Evolutionary conservation across 2,113 vertebrate species (phyloP).

Genomic region (Xyliphius kryptos): DNA sequence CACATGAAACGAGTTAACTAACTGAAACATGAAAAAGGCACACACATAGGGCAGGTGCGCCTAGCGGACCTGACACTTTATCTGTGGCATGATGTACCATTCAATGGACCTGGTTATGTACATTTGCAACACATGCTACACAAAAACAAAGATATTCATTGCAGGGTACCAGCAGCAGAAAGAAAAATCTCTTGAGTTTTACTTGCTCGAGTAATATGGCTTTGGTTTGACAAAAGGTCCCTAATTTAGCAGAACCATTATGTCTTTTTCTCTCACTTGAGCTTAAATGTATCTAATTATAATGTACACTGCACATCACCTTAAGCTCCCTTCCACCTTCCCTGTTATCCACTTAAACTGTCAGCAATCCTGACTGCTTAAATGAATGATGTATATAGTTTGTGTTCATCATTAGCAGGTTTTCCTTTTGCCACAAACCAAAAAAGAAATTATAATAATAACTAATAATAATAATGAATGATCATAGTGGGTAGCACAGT

Average conservation of each 20-base stretch:
- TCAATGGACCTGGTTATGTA: conserved; percentile 53
- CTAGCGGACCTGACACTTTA: too few species aligned
- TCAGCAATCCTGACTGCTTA: conserved; percentile 52
- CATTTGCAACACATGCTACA: conserved; percentile 52
- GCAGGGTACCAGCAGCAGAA: conserved; percentile 38
- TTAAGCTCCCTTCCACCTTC: conserved; percentile 58
- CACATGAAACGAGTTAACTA: too few species aligned
- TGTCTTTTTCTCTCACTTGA: conserved; percentile 56
- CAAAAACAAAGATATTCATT: conserved; percentile 56
- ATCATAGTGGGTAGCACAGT: too few species aligned
- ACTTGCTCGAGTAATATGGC: conserved; percentile 75
- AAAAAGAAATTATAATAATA: too few species aligned
- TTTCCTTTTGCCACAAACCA: too few species aligned
- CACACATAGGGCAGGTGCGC: too few species aligned
- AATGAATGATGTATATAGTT: conserved; percentile 37
- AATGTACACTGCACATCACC: conserved; percentile 52
- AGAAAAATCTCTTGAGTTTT: conserved; percentile 48
- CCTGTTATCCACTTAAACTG: conserved; percentile 53
- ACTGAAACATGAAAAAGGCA: too few species aligned
- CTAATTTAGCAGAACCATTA: conserved; percentile 73
- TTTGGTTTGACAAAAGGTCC: conserved; percentile 59
- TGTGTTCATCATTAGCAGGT: conserved; percentile 44
- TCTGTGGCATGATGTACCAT: conserved; percentile 38
- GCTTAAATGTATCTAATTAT: conserved; percentile 72
- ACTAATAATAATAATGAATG: too few species aligned